A percentile compares a stretch with the other conserved stretches of the same genome.
Conservation (phyloP, 2,797 vertebrate genomes). For the Smutsia gigantea region DNA sequence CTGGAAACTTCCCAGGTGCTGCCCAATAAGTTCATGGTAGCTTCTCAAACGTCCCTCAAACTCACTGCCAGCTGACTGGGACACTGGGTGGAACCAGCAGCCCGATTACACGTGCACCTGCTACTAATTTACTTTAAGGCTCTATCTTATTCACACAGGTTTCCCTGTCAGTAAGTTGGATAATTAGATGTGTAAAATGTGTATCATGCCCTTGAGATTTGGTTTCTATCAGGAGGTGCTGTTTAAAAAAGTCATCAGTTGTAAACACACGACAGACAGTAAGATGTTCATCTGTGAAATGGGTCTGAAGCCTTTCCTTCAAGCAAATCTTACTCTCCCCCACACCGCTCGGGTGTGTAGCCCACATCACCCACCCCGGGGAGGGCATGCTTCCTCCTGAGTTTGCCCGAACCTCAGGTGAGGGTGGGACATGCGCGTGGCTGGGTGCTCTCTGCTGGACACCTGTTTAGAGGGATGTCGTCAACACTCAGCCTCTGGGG, state of each 20-base stretch:
- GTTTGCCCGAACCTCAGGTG: accelerated
- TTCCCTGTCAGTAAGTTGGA: accelerated
- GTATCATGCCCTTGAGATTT: accelerated
- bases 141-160: accelerated
- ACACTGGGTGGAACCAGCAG: accelerated
- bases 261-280: accelerated
- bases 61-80: accelerated
- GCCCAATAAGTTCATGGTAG: accelerated
- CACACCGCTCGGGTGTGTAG: no score
- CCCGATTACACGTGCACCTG: accelerated
- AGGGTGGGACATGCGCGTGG: accelerated
- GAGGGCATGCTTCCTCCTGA: accelerated
- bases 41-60: not conserved
- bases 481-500: accelerated
- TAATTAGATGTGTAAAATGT: accelerated
- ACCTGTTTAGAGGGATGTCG: not conserved
- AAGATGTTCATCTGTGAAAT: accelerated
- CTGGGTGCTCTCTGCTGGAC: not conserved
- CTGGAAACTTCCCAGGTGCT: not conserved
- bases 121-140: not conserved
- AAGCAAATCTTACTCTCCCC: not conserved
- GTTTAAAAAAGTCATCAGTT: not conserved
- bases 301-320: not conserved
- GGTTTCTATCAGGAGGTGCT: not conserved
- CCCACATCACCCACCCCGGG: accelerated